Evolutionary conservation across 1,140 invertebrate genomes (phyloP).

Genomic region (Euura saliciscinereae): DNA sequence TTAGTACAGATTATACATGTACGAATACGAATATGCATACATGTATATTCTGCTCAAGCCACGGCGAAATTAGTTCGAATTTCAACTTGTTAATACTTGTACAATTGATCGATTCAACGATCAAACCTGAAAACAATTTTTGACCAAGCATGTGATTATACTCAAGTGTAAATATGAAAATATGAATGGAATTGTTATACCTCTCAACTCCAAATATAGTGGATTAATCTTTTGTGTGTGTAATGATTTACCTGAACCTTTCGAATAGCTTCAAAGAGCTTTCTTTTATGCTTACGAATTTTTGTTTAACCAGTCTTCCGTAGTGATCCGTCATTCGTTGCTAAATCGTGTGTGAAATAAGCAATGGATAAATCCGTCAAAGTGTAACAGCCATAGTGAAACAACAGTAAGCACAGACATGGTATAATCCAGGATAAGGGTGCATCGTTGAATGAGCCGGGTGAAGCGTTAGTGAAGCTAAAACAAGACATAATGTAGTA

Average conservation of each 20-base stretch:
- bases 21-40: not conserved
- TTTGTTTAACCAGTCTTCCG: not conserved
- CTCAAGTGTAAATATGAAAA: not conserved
- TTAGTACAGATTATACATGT: not conserved
- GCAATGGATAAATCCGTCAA: conserved; percentile 2
- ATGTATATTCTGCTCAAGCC: not conserved
- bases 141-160: not conserved
- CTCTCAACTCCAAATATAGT: not conserved
- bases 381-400: not conserved
- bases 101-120: not conserved
- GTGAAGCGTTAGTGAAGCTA: conserved; percentile 27
- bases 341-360: conserved; percentile 9
- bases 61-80: not conserved
- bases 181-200: not conserved
- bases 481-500: conserved; percentile 32
- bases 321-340: not conserved
- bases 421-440: conserved; percentile 4
- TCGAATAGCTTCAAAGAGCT: not conserved
- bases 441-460: conserved; percentile 1
- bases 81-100: no score
- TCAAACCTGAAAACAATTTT: not conserved
- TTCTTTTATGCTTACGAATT: not conserved
- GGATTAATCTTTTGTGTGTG: not conserved
- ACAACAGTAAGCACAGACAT: conserved; percentile 15
- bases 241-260: conserved; percentile 1